Evolutionary conservation across 2,113 vertebrate species (phyloP).

Genomic region (Coptodon bakossiorum): DNA sequence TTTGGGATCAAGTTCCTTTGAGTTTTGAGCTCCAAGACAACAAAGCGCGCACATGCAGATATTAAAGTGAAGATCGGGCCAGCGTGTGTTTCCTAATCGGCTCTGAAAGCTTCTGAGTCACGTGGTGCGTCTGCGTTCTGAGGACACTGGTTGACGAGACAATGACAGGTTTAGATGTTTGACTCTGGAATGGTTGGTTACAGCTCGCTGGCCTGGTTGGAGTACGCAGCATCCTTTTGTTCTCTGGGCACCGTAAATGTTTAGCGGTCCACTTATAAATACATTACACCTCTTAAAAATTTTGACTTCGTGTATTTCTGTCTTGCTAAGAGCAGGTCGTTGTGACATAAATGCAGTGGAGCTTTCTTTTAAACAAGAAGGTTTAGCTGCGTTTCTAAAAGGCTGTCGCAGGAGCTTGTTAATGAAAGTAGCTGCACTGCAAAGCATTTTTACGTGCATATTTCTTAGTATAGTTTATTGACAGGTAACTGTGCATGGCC

Average conservation of each 20-base stretch:
- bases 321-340: not conserved
- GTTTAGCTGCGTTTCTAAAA: not conserved
- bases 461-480: not conserved
- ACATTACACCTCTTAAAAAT: not conserved
- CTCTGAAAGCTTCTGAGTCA: not conserved
- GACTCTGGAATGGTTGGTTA: not conserved
- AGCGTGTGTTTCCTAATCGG: not conserved
- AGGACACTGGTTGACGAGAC: not conserved
- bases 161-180: slow-evolving; percentile 2
- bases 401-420: not conserved
- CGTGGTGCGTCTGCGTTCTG: not conserved
- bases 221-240: slow-evolving; percentile 9
- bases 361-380: not conserved
- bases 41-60: not conserved
- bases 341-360: not conserved
- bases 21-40: not conserved
- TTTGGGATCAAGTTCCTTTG: not conserved
- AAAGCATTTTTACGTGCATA: not conserved
- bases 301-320: not conserved
- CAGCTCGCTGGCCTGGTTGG: not conserved
- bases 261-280: slow-evolving; percentile 3
- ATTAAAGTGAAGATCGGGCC: not conserved
- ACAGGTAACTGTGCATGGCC: not conserved
- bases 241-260: slow-evolving; percentile 14
- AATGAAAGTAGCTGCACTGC: not conserved